phyloP scores from a whole-genome alignment of 2,113 vertebrate genomes.

The Psittacus erithacus region DNA sequence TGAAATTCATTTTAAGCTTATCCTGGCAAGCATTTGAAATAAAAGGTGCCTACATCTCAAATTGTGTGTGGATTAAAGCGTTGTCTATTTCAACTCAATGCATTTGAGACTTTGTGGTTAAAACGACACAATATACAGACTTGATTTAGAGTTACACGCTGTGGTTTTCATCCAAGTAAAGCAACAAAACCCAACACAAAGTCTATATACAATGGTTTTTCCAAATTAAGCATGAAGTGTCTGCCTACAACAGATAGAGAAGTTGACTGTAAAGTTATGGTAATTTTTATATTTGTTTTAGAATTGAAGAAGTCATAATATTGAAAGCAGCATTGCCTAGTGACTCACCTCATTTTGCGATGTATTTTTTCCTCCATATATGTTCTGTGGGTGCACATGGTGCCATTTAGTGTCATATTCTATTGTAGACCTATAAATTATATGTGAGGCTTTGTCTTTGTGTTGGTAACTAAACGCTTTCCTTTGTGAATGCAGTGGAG shows the following conservation, averaged over 20 bases:
- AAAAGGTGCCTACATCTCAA: background rate
- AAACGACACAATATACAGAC: background rate
- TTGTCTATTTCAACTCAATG: background rate
- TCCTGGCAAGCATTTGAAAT: background rate
- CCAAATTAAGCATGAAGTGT: background rate
- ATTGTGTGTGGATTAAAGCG: background rate
- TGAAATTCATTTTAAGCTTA: background rate
- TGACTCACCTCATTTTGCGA: background rate
- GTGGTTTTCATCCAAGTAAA: background rate
- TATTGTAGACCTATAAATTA: background rate
- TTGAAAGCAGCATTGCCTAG: background rate
- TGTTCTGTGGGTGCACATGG: fast-evolving
- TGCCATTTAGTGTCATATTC: background rate
- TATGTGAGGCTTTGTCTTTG: background rate
- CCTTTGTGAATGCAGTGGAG: background rate
- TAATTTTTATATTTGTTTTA: background rate
- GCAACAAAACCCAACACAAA: background rate
- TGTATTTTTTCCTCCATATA: background rate
- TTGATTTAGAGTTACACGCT: background rate
- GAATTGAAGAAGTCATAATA: background rate
- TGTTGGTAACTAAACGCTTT: background rate
- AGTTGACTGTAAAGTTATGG: background rate
- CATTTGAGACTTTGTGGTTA: background rate
- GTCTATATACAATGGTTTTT: background rate
- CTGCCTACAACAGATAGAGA: background rate